Conservation (phyloP, 2,797 vertebrate genomes). For the Coregonus ussuriensis region DNA sequence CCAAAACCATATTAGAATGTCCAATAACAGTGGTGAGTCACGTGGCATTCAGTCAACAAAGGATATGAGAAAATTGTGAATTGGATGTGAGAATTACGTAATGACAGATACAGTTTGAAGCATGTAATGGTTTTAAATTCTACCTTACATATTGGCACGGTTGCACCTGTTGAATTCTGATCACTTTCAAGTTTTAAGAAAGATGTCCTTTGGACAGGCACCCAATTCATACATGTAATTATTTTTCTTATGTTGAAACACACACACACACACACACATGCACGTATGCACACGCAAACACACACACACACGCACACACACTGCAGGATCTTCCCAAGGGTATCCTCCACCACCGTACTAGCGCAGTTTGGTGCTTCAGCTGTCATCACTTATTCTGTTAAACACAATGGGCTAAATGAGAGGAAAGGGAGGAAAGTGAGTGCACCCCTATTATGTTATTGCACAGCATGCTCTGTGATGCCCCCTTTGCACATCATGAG, state of each 20-base stretch:
- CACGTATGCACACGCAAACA: not conserved
- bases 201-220: too few relatives aligned
- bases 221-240: too few relatives aligned
- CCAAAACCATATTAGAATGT: not conserved
- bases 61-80: constrained; percentile 10
- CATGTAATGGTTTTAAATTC: not conserved
- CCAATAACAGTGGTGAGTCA: not conserved
- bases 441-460: not conserved
- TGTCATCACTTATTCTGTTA: constrained; percentile 36
- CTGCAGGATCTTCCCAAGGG: constrained; percentile 18
- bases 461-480: constrained; percentile 11
- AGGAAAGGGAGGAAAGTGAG: constrained; percentile 7
- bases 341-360: not conserved
- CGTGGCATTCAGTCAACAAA: constrained; percentile 8
- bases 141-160: not conserved
- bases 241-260: not conserved
- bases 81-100: constrained; percentile 8
- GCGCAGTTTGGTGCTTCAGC: constrained; percentile 30
- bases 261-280: not conserved
- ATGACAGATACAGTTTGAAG: not conserved
- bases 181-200: not conserved
- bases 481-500: not conserved
- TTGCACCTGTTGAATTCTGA: not conserved
- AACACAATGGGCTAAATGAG: constrained; percentile 22
- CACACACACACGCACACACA: not conserved